Percentiles rank a stretch among this genome's conserved stretches.
phyloP scores from a whole-genome alignment of 2,113 vertebrate species.

The Polyodon spathula region DNA sequence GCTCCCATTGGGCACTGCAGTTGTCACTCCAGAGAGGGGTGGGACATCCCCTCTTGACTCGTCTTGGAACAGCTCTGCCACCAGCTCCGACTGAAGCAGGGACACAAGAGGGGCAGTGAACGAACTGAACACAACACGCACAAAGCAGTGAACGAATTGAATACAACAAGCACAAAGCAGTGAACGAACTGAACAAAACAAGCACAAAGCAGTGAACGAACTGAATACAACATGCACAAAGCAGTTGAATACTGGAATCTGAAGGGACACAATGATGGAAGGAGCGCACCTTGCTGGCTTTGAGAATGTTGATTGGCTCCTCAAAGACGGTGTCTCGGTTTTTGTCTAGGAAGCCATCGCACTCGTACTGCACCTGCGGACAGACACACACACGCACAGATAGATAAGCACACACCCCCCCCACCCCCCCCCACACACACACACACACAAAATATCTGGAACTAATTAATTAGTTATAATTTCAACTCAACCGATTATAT shows the following conservation, averaged over 20 bases:
- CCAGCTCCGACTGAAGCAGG: conserved; percentile 48
- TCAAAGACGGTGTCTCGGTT: conserved; percentile 61
- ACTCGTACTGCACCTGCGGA: conserved; percentile 61
- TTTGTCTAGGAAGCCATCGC: conserved; percentile 62
- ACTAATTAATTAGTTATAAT: background rate
- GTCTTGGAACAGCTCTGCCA: conserved; percentile 58
- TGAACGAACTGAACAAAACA: background rate
- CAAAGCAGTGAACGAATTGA: background rate
- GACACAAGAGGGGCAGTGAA: background rate
- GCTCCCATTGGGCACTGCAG: conserved; percentile 30
- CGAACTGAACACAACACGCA: background rate
- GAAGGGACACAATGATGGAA: background rate
- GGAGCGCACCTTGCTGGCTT: conserved; percentile 61
- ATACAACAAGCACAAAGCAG: background rate
- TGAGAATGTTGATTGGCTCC: conserved; percentile 66
- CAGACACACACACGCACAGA: background rate
- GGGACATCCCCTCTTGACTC: conserved; percentile 16
- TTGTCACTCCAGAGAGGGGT: conserved; percentile 19
- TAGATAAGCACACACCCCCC: background rate
- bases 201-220: background rate
- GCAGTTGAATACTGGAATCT: background rate
- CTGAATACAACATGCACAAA: background rate
- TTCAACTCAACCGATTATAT: background rate
- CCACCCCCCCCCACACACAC: background rate
- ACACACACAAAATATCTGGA: background rate